These are phyloP conservation scores for Nasonovia ribisnigri DNA, from an alignment of 2,888 invertebrate species.

Conservation along the genomic window DNA sequence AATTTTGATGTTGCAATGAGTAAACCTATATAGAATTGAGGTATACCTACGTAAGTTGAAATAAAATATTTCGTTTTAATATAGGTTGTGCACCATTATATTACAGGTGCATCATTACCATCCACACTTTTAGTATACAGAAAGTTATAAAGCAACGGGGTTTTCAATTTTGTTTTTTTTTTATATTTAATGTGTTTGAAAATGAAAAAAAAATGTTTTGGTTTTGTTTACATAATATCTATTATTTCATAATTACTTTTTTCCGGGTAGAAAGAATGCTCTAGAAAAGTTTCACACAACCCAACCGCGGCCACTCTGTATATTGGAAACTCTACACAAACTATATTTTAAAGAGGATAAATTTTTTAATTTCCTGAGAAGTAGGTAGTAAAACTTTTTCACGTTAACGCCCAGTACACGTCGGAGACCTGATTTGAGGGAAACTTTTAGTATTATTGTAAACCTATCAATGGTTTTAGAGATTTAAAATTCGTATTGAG, in stretches of 20 bases:
- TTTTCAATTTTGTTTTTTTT: neutral
- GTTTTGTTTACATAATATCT: neutral
- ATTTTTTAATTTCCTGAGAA: neutral
- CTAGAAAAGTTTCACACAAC: neutral
- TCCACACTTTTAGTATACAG: neutral
- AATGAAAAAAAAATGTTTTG: neutral
- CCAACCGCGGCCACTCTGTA: neutral
- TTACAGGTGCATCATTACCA: neutral
- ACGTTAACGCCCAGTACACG: neutral
- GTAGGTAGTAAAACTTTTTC: neutral
- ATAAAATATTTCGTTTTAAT: constrained; percentile 1
- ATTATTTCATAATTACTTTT: neutral
- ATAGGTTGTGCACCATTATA: neutral
- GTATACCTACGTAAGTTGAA: neutral
- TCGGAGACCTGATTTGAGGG: neutral
- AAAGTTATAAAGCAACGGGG: neutral
- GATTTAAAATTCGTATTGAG: neutral
- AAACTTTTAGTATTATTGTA: neutral
- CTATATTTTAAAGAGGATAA: neutral
- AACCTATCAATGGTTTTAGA: neutral
- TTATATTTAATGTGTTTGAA: neutral
- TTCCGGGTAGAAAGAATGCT: neutral
- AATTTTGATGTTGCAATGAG: neutral
- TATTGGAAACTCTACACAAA: neutral
- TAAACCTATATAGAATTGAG: neutral